Conservation (phyloP, 2,888 invertebrate species). For the Masnerella sp. region DNA sequence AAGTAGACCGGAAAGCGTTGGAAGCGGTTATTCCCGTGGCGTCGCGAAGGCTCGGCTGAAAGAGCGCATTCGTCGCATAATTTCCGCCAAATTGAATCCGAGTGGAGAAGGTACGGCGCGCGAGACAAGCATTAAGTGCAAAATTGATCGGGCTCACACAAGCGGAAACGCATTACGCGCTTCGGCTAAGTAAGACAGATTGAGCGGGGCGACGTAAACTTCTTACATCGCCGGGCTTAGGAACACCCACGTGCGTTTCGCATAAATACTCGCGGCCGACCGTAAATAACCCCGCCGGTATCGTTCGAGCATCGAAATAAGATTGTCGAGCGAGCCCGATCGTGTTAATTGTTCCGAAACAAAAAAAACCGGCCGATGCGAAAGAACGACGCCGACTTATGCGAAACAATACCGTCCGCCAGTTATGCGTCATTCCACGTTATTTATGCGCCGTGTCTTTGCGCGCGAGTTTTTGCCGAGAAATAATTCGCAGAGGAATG, state of each 20-base stretch:
- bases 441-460: slow-evolving; percentile 44
- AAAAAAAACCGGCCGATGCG: background rate
- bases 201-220: slow-evolving; percentile 56
- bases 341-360: slow-evolving; percentile 45
- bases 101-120: slow-evolving; percentile 22
- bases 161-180: slow-evolving; percentile 60
- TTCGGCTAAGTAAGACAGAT: slow-evolving; percentile 62
- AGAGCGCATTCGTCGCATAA: slow-evolving; percentile 41
- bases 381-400: background rate
- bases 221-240: slow-evolving; percentile 55
- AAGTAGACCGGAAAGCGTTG: too few relatives aligned
- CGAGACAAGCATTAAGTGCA: slow-evolving; percentile 44
- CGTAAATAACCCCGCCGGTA: slow-evolving; percentile 48
- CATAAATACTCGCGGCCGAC: slow-evolving; percentile 42
- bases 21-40: too few relatives aligned
- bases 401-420: background rate
- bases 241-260: slow-evolving; percentile 59
- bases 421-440: slow-evolving; percentile 38
- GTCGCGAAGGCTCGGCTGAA: slow-evolving; percentile 15
- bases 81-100: slow-evolving; percentile 48
- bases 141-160: slow-evolving; percentile 51
- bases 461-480: slow-evolving; percentile 31
- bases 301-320: slow-evolving; percentile 42
- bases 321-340: slow-evolving; percentile 30
- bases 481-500: slow-evolving; percentile 54